A percentile compares a stretch with the other conserved stretches of the same genome.
Conservation (phyloP, 1,140 invertebrate species). For the Hylaeus anthracinus region DNA sequence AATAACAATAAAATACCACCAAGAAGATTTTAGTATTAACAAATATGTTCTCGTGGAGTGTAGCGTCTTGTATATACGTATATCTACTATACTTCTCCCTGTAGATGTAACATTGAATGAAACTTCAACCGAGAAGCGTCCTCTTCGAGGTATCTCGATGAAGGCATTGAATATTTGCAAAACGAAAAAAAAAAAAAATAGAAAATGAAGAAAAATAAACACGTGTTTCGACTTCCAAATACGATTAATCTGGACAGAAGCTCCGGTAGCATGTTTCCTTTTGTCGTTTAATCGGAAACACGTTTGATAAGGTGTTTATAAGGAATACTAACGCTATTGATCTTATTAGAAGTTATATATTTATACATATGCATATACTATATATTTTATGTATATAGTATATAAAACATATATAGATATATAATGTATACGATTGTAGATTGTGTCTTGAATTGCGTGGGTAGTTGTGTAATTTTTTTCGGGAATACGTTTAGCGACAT, state of each 20-base stretch:
- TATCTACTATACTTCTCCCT: slow-evolving; percentile 77
- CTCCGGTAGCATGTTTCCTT: background rate
- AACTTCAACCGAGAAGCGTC: slow-evolving; percentile 54
- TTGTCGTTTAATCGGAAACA: slow-evolving; percentile 1
- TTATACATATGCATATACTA: slow-evolving; percentile 52
- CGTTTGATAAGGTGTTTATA: slow-evolving; percentile 35
- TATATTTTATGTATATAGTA: slow-evolving; percentile 36
- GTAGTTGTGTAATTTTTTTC: slow-evolving; percentile 28
- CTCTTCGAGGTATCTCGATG: slow-evolving; percentile 47
- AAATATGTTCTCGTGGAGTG: slow-evolving; percentile 79
- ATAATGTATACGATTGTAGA: slow-evolving; percentile 52
- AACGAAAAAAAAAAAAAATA: too few species aligned
- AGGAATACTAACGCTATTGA: slow-evolving; percentile 39
- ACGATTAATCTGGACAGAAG: slow-evolving; percentile 13
- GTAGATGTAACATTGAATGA: slow-evolving; percentile 75
- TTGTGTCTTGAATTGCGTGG: slow-evolving; percentile 22
- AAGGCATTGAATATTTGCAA: slow-evolving; percentile 70
- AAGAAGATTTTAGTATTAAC: slow-evolving; percentile 76
- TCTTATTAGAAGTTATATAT: slow-evolving; percentile 57
- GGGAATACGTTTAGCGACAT: background rate
- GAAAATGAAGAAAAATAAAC: background rate
- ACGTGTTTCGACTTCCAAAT: slow-evolving; percentile 24
- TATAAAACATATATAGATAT: slow-evolving; percentile 44
- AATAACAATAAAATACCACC: slow-evolving; percentile 72
- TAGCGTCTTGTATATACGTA: slow-evolving; percentile 81